Base-by-base conservation (phyloP, 2,113 vertebrate genomes). In the Fukomys damarensis region DNA sequence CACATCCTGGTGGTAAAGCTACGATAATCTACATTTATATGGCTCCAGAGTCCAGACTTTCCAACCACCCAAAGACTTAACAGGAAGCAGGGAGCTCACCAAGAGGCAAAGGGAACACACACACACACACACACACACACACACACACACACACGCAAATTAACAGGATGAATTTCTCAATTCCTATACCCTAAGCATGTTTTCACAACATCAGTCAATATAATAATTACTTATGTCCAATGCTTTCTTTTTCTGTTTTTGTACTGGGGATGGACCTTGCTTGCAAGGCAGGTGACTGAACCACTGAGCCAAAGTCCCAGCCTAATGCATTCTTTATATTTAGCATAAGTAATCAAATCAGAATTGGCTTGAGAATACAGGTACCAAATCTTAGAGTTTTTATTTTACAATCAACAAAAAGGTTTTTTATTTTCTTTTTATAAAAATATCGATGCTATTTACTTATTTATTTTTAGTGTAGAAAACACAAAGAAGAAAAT, bases 321-420 rank as follows among this genome's bases (percentile, higher is more conserved):
- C n/a, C n/a, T n/a, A n/a, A n/a, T 38, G 5, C 20, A 11, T 84
- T 74, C 70, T 74, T 76, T 43, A 26, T 70, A 38, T 65, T 94
- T 85, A 58, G 35, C 1, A 5, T 49, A 94, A 92, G 16, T 52
- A 58, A 49, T 56, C 68, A 86, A 80, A 61, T 89, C 35, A 92
- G 17, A 85, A 66, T 4, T 86, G 79, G 52, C 58, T 81, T 86
- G 22, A 92, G 17, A 35, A 5, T 92, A 65, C 17, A 86, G 35
- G 19, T 4, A 81, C 6, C 4, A 86, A 76, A 65, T 74, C 35
- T 52, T 52, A 58, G 20, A 89, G 4, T 84, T 86, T 92, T 85
- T 52, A 85, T 46, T 94, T 94, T 89, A 49, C 80, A 97, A 41
- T 58, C 7, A 80, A 41, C 43, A 90, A 54, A 89, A 86, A 61